Evolutionary conservation across 2,888 invertebrate species (phyloP).

Genomic region (Troglohyphantes excavatus): DNA sequence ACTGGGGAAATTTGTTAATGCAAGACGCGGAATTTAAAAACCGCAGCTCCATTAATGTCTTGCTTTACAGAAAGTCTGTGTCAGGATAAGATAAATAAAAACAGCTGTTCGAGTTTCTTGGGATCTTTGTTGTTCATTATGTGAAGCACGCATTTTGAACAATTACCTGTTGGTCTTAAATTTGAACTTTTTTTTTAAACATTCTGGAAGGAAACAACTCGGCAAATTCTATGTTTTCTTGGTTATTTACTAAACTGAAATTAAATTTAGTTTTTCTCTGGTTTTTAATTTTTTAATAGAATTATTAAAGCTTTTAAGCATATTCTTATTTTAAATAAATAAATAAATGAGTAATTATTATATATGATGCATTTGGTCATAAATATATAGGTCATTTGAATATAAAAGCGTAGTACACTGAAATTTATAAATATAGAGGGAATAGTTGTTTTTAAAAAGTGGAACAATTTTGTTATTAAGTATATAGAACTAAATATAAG

Average conservation of each 20-base stretch:
- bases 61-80: slow-evolving; percentile 35
- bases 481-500: too few species aligned
- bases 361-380: too few species aligned
- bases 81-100: slow-evolving; percentile 53
- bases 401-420: too few species aligned
- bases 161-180: slow-evolving; percentile 61
- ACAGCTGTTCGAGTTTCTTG: slow-evolving; percentile 49
- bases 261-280: neutral
- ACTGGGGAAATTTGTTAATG: slow-evolving; percentile 61
- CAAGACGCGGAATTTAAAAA: slow-evolving; percentile 52
- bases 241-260: neutral
- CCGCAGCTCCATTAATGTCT: slow-evolving; percentile 46
- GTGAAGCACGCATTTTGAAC: slow-evolving; percentile 50
- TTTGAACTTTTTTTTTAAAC: neutral
- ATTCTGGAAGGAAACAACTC: neutral
- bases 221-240: neutral
- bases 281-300: neutral
- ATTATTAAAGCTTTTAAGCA: too few species aligned
- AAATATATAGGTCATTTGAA: too few species aligned
- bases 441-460: too few species aligned
- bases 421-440: too few species aligned
- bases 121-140: slow-evolving; percentile 48
- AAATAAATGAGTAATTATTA: too few species aligned
- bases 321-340: too few species aligned
- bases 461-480: too few species aligned